Conservation (phyloP, 2,113 vertebrate species). For the Heteronetta atricapilla region DNA sequence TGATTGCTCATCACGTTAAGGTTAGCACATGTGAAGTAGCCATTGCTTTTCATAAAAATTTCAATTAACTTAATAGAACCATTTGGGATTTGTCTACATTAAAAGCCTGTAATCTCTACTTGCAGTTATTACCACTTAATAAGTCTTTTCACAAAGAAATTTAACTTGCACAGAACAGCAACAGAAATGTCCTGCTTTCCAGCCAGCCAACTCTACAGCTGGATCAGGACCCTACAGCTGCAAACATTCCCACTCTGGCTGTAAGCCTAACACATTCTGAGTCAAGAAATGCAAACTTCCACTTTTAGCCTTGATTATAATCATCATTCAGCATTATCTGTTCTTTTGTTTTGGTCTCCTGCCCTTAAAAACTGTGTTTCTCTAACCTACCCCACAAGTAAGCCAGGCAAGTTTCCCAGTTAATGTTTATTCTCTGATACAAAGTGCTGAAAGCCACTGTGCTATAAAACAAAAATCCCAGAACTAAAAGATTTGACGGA, state of each 20-base stretch:
- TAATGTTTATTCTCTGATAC: not conserved
- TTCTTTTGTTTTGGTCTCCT: not conserved
- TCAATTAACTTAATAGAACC: not conserved
- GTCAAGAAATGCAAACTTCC: not conserved
- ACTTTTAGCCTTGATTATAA: not conserved
- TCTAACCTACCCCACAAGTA: not conserved
- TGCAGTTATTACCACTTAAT: not conserved
- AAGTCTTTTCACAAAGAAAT: not conserved
- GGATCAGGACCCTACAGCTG: not conserved
- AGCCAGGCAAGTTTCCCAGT: not conserved
- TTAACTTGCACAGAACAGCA: not conserved
- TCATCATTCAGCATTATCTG: not conserved
- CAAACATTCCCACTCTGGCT: not conserved
- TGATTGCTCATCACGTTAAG: not conserved
- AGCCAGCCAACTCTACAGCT: no score
- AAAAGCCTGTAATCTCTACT: not conserved
- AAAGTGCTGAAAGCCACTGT: not conserved
- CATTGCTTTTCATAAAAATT: not conserved
- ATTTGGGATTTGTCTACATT: not conserved
- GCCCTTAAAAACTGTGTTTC: not conserved
- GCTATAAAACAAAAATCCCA: not conserved
- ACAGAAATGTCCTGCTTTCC: not conserved
- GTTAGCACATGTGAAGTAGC: not conserved
- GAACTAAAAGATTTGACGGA: not conserved
- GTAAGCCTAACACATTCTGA: not conserved